These are phyloP conservation scores for Drosophila subsilvestris DNA, from an alignment of 2,888 invertebrate genomes.

Conservation along the genomic window DNA sequence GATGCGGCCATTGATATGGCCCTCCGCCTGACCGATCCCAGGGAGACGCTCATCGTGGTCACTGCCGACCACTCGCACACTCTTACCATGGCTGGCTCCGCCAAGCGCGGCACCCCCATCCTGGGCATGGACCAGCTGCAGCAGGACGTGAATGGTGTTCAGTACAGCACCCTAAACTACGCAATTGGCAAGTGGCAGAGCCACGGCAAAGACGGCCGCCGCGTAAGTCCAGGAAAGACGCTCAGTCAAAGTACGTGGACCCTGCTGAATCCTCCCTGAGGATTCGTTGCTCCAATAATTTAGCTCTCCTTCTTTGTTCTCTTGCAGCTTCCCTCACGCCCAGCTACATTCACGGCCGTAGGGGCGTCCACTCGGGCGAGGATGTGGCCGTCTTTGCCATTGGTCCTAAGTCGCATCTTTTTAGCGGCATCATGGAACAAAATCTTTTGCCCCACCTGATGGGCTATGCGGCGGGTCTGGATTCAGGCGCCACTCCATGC, in stretches of 20 bases:
- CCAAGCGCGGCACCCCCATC: conserved; percentile 85
- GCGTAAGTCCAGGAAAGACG: conserved; percentile 65
- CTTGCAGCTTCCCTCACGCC: conserved; percentile 67
- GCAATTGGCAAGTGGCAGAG: conserved; percentile 87
- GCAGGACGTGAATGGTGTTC: conserved; percentile 75
- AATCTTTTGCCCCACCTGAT: conserved; percentile 90
- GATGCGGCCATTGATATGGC: conserved; percentile 88
- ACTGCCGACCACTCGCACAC: conserved; percentile 92
- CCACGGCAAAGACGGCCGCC: conserved; percentile 58
- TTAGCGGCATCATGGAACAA: conserved; percentile 91
- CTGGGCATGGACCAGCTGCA: conserved; percentile 82
- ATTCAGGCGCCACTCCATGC: conserved; percentile 84
- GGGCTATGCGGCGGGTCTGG: conserved; percentile 89
- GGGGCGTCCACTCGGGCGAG: conserved; percentile 90
- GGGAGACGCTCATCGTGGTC: conserved; percentile 91
- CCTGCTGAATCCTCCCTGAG: background rate
- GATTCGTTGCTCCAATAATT: background rate
- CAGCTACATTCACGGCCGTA: conserved; percentile 71
- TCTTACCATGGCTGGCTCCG: conserved; percentile 90
- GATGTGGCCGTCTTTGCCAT: conserved; percentile 91
- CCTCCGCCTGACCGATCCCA: conserved; percentile 85
- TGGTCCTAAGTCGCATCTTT: conserved; percentile 92
- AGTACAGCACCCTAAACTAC: conserved; percentile 89
- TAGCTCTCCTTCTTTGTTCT: background rate
- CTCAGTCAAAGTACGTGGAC: conserved; percentile 55